phyloP scores from a whole-genome alignment of 1,140 invertebrate species.

The Temnothorax longispinosus region DNA sequence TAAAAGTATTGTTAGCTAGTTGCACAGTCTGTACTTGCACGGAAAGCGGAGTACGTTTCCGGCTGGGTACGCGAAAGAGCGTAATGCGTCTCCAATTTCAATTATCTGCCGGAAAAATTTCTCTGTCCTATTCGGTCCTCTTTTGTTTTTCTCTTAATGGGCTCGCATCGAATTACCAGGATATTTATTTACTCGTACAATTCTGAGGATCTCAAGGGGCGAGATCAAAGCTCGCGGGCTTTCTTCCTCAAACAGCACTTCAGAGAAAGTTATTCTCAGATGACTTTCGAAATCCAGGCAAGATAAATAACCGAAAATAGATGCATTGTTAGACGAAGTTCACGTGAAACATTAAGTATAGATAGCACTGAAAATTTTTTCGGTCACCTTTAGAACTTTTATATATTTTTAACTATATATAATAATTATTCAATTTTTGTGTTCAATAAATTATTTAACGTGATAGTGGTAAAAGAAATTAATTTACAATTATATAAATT shows the following conservation, averaged over 20 bases:
- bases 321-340: neutral
- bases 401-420: neutral
- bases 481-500: neutral
- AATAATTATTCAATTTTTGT: neutral
- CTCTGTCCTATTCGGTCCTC: constrained; percentile 23
- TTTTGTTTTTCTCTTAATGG: constrained; percentile 73
- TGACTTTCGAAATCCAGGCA: constrained; percentile 33
- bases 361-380: neutral
- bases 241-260: constrained; percentile 32
- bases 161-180: constrained; percentile 66
- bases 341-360: neutral
- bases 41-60: constrained; percentile 21
- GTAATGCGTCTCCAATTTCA: constrained; percentile 66
- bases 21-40: neutral
- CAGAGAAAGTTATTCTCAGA: constrained; percentile 40
- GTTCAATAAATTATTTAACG: neutral
- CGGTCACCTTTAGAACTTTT: neutral
- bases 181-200: constrained; percentile 68
- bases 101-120: constrained; percentile 67
- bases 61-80: constrained; percentile 23
- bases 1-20: constrained; percentile 49
- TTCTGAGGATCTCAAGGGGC: constrained; percentile 31
- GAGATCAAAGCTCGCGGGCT: constrained; percentile 64
- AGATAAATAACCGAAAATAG: constrained; percentile 45
- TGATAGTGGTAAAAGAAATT: neutral